These are phyloP conservation scores for Leuciscus waleckii DNA, from an alignment of 2,797 vertebrate species.

Conservation along the genomic window DNA sequence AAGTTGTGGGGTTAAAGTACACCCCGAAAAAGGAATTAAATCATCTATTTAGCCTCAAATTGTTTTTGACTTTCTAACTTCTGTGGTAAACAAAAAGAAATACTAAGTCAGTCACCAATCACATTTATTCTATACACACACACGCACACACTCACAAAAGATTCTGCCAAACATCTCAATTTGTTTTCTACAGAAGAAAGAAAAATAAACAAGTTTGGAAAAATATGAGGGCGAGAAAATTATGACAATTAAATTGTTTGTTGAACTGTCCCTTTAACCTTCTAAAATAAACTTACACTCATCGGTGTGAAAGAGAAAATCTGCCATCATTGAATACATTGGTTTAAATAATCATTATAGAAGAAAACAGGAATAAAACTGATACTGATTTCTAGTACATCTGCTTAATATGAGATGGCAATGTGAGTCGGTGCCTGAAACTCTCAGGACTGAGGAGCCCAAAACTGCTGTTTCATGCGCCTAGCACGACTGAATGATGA, in stretches of 20 bases:
- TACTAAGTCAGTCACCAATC: not conserved
- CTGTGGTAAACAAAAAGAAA: not conserved
- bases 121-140: no score
- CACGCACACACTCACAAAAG: no score
- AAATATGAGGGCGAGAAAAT: not conserved
- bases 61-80: not conserved
- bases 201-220: not conserved
- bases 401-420: not conserved
- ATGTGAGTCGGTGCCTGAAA: not conserved
- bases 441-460: not conserved
- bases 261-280: not conserved
- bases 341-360: not conserved
- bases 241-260: no score
- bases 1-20: not conserved
- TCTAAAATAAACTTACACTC: not conserved
- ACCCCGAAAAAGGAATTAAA: not conserved
- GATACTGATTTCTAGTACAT: not conserved
- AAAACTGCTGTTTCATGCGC: slow-evolving; percentile 62
- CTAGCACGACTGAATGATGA: slow-evolving; percentile 6
- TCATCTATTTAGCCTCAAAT: not conserved
- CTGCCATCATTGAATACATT: not conserved
- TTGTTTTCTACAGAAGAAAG: not conserved
- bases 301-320: not conserved
- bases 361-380: not conserved
- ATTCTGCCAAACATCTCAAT: not conserved